These are phyloP conservation scores for Battus philenor DNA, from an alignment of 1,140 invertebrate genomes.

Conservation along the genomic window DNA sequence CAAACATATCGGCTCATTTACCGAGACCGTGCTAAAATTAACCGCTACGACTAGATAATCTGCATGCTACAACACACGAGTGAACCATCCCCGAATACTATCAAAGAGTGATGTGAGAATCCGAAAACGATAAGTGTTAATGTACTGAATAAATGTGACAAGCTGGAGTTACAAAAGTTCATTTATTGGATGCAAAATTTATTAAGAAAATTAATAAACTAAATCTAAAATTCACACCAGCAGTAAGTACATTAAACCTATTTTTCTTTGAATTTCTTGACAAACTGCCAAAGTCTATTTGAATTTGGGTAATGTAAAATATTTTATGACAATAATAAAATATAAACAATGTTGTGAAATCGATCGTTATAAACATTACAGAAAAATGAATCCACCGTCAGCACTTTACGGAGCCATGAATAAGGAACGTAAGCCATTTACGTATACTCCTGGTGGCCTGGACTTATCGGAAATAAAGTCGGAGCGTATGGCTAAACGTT, in stretches of 20 bases:
- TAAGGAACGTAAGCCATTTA: conserved; percentile 93
- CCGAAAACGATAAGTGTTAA: conserved; percentile 29
- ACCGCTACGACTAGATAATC: conserved; percentile 61
- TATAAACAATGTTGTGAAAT: conserved; percentile 4
- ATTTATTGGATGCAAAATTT: conserved; percentile 17
- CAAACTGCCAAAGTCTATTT: conserved; percentile 53
- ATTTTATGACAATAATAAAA: conserved; percentile 25
- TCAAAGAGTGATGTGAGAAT: conserved; percentile 52
- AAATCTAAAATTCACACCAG: conserved; percentile 33
- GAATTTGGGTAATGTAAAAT: conserved; percentile 29
- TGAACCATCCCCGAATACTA: conserved; percentile 39
- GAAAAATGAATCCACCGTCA: conserved; percentile 84
- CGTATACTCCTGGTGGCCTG: conserved; percentile 93
- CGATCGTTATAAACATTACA: conserved; percentile 44
- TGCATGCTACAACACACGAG: conserved; percentile 55
- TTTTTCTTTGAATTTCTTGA: conserved; percentile 57
- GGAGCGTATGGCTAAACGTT: conserved; percentile 90
- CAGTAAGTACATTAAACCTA: conserved; percentile 56
- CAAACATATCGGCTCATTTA: conserved; percentile 57
- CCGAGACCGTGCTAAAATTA: conserved; percentile 63
- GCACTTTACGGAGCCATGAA: conserved; percentile 91
- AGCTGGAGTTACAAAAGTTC: conserved; percentile 16
- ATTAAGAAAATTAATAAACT: conserved; percentile 49
- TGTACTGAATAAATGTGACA: conserved; percentile 24
- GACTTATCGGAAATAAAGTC: conserved; percentile 93